These are phyloP conservation scores for Strix aluco DNA, from an alignment of 2,113 vertebrate species.

Conservation along the genomic window DNA sequence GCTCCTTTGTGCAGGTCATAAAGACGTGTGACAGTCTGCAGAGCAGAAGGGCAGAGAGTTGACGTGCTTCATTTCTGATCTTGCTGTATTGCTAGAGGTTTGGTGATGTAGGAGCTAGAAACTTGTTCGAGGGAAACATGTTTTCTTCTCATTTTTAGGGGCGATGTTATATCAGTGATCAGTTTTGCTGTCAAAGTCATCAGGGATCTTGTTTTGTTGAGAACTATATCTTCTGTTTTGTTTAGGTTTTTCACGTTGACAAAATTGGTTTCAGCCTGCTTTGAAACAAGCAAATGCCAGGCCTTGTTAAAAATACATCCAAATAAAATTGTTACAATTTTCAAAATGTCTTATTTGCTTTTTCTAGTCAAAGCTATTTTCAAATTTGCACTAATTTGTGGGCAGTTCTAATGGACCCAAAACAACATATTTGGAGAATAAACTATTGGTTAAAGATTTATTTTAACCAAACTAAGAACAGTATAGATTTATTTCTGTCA, in stretches of 20 bases:
- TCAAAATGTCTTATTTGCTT: not conserved
- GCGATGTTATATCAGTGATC: not conserved
- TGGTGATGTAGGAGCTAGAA: not conserved
- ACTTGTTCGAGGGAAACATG: accelerated
- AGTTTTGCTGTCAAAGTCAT: not conserved
- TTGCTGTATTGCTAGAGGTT: not conserved
- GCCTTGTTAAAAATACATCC: not conserved
- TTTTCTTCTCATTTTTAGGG: not conserved
- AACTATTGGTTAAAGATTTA: not conserved
- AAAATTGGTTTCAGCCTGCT: not conserved
- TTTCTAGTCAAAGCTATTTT: not conserved
- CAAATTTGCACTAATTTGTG: not conserved
- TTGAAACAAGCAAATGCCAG: not conserved
- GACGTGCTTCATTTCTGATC: not conserved
- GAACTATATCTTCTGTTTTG: not conserved
- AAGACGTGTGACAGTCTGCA: not conserved
- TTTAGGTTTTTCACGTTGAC: not conserved
- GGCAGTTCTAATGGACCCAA: not conserved
- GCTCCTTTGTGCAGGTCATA: not conserved
- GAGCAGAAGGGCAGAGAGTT: not conserved
- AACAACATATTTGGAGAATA: not conserved
- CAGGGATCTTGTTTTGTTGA: not conserved
- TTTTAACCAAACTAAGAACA: not conserved
- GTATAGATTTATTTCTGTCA: not conserved
- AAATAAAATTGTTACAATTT: not conserved